Evolutionary conservation across 1,140 invertebrate genomes (phyloP).

Genomic region (Zaprionus tsacasi): DNA sequence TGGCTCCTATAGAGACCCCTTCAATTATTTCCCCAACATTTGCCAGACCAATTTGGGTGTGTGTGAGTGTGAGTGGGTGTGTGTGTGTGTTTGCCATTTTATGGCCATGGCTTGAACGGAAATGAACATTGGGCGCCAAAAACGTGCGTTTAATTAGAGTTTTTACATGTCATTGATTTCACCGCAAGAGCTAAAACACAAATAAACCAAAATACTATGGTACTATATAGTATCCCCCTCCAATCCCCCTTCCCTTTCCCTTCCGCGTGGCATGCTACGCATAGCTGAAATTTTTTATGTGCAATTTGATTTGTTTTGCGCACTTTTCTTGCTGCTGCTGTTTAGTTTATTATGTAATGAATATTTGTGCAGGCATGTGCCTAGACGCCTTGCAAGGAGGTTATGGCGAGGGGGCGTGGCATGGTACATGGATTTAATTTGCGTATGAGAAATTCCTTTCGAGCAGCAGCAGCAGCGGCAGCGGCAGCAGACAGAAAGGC

Average conservation of each 20-base stretch:
- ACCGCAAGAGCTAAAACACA: conserved; percentile 44
- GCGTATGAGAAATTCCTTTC: conserved; percentile 79
- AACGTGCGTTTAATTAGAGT: conserved; percentile 80
- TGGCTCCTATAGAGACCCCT: conserved; percentile 11
- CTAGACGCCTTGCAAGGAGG: neutral
- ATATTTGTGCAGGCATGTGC: conserved; percentile 63
- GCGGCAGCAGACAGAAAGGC: conserved; percentile 38
- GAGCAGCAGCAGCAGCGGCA: conserved; percentile 24
- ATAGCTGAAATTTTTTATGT: conserved; percentile 54
- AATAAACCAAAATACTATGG: conserved; percentile 34
- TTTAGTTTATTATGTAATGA: conserved; percentile 81
- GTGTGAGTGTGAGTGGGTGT: neutral
- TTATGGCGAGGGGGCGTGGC: neutral
- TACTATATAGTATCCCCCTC: neutral
- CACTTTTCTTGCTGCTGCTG: conserved; percentile 41
- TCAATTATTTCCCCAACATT: conserved; percentile 40
- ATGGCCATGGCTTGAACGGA: conserved; percentile 42
- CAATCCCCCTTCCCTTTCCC: neutral
- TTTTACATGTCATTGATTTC: conserved; percentile 78
- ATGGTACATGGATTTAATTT: conserved; percentile 74
- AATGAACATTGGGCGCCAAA: conserved; percentile 40
- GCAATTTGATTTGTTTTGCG: conserved; percentile 56
- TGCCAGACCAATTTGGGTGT: conserved; percentile 39
- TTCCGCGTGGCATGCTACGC: conserved; percentile 28
- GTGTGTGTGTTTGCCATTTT: conserved; percentile 40